Base-by-base conservation (phyloP, 2,113 vertebrate species). In the Chloropsis hardwickii region DNA sequence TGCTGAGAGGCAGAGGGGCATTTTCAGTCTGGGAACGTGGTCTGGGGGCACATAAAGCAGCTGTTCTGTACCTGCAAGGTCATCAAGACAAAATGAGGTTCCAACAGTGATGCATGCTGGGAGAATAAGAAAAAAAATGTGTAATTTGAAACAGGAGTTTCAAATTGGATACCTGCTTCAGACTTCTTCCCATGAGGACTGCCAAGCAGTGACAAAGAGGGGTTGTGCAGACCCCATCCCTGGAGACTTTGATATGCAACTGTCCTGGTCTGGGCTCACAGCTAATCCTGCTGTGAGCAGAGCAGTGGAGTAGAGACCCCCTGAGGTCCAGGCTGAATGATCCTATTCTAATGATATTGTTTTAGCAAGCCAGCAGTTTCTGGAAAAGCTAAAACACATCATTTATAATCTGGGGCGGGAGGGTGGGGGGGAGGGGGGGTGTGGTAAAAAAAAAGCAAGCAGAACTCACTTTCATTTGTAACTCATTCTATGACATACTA, bases 1-100 rank as follows among this genome's bases (percentile, higher is more conserved):
- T 29, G 0, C n/a, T 57, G 22, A 57, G 23, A 78, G 35, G 22
- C 0, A 5, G 21, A n/a, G 11, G 5, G 7, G 20, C 13, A 58
- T n/a, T 80, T 58, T 71, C 42, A 83, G 40, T 16, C 61, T 86
- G 19, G 9, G 71, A 6, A 66, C 15, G 33, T 13, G 8, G 19
- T 47, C 14, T 61, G 5, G 3, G 31, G 4, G 10, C 4, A 72
- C 33, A 54, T 8, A 56, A 85, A 62, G 33, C 33, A 86, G 20
- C 12, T 35, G 62, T 56, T 17, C 12, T 19, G 31, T 27, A 60
- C 9, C 18, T 72, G 47, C 14, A 83, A 33, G 9, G 15, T 29
- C 35, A 72, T 25, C 20, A 64, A 17, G 35, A 80, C 7, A 67
- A 33, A 50, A 7, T 1, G 1, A 58, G 14, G 20, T 11, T 82